Evolutionary conservation across 2,888 invertebrate species (phyloP), one percentile per base, ranked within the genome.

Genomic region (Dynastes tityus): DNA sequence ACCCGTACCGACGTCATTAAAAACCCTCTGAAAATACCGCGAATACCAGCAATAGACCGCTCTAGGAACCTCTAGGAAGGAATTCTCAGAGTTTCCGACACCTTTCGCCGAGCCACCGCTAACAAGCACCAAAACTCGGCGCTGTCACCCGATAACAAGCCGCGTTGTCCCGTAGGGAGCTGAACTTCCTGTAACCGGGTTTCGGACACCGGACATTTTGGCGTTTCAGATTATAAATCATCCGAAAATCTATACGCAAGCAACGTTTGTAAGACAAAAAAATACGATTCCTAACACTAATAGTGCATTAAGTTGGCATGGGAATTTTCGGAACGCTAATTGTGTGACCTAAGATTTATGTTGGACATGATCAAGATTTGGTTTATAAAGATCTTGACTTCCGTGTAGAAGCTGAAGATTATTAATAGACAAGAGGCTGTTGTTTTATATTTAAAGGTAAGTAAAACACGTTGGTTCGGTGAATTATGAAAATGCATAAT

Each of bases 81-180:
- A 68, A 68, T 68, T 68, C 68, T 27, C 29, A 8, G 78, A 63
- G 78, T 67, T 82, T 82, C 82, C 82, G 82, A 81, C 82, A 81
- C 80, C 80, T 80, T 37, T 79, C 73, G 70, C 78, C 75, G 37
- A 6, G 6, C 79, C 77, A 77, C 77, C 78, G 77, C 81, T 82
- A 82, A 82, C 81, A 81, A 82, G 82, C 80, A 68, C 32, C 79
- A 79, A 78, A 37, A 70, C 80, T 80, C 80, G 53, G 73, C 80
- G 81, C 51, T 51, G 29, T 68, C 68, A 68, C 51, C 68, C 29
- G 68, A 51, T 51, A 68, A 45, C 68, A 29, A 68, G 68, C 27
- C 68, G 68, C 51, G 29, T 51, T 29, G 51, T 27, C 29, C 68
- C 68, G 29, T 51, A n/a, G 68, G 68, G 68, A 68, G 68, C 49